Conservation (phyloP, 2,888 invertebrate species). For the Psylliodes chrysocephalus region DNA sequence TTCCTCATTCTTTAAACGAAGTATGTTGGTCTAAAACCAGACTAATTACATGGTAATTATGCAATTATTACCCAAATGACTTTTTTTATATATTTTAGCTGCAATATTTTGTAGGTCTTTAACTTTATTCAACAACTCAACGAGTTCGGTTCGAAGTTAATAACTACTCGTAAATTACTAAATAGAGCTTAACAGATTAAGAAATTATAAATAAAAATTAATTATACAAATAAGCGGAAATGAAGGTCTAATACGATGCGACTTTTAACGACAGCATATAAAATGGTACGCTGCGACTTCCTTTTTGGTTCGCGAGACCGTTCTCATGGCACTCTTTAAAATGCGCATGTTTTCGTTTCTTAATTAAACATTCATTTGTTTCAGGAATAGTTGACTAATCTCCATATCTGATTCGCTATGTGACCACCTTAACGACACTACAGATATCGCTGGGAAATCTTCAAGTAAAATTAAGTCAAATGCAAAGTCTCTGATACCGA, state of each 20-base stretch:
- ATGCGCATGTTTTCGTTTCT: slow-evolving; percentile 59
- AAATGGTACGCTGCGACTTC: slow-evolving; percentile 37
- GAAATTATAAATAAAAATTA: background rate
- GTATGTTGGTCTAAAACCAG: too few species aligned
- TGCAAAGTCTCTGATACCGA: slow-evolving; percentile 57
- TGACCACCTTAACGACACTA: slow-evolving; percentile 61
- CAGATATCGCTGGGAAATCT: slow-evolving; percentile 60
- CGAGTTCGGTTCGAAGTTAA: too few species aligned
- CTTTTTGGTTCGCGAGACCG: slow-evolving; percentile 47
- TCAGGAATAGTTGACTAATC: slow-evolving; percentile 59
- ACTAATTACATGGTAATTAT: too few species aligned
- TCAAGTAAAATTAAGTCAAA: slow-evolving; percentile 59
- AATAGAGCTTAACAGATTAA: too few species aligned
- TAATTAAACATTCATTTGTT: slow-evolving; percentile 60
- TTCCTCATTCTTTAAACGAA: too few species aligned
- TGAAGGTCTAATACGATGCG: slow-evolving; percentile 30
- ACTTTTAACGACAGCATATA: slow-evolving; percentile 38
- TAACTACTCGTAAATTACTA: too few species aligned
- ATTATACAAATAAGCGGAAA: background rate
- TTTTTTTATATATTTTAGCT: too few species aligned
- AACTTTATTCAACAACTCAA: too few species aligned
- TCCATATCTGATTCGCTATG: slow-evolving; percentile 61
- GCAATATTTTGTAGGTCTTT: too few species aligned
- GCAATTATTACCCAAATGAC: too few species aligned
- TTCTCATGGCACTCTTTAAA: slow-evolving; percentile 59